Evolutionary conservation across 2,113 vertebrate species (phyloP), one percentile per base, ranked within the genome.

Genomic region (Tricholaema leucomelas): DNA sequence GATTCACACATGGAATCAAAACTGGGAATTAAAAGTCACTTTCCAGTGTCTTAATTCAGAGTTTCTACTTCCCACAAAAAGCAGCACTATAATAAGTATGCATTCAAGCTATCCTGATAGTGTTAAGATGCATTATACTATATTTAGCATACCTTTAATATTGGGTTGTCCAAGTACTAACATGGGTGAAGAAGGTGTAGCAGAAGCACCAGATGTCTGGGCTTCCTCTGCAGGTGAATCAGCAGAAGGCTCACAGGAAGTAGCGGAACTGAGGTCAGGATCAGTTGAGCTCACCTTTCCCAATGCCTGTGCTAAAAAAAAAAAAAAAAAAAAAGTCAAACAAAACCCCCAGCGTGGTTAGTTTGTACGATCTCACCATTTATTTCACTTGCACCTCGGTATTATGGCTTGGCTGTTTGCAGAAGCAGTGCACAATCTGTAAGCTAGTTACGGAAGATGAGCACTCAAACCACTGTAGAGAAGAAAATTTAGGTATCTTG

Each of bases 211-310:
- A 42, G 97, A 93, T 25, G 97, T 96, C 4, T 97, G 98, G 56
- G 97, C 97, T 96, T 98, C 98, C 95, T 98, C 98, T 95, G 97
- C 88, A 94, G 98, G 97, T 52, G 98, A 98, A 95, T 96, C 95
- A 73, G 98, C 97, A 97, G 97, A 98, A 95, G 94, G 96, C 79
- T 98, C 98, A 82, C 98, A 98, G 27, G 98, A 98, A 77, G 97
- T 90, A 96, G 97, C 98, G 91, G 98, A 98, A 95, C 95, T 98
- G 31, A 98, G 97, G 87, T 96, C 97, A 87, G 98, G 97, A 95
- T 98, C 98, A 78, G 98, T 98, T 83, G 99, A 98, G 97, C 98
- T 99, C 99, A 99, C 99, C 97, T 98, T 98, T 97, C 99, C 98
- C 97, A 99, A 98, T 92, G 98, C 98, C 97, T 98, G 98, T 95